Base-by-base conservation (phyloP, 1,140 invertebrate genomes). In the Aradophagus sp. region DNA sequence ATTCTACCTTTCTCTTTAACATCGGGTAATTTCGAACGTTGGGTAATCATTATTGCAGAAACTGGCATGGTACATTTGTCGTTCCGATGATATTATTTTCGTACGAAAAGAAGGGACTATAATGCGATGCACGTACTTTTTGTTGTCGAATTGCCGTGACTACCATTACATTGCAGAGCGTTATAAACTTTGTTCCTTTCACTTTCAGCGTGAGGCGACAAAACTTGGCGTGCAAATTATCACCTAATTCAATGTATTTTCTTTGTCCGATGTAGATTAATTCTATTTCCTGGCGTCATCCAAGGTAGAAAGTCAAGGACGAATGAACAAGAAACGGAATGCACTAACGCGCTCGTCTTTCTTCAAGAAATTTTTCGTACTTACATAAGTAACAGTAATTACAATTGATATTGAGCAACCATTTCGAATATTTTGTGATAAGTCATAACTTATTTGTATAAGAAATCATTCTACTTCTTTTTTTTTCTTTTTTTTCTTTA, bases 231-330 rank as follows among this genome's bases (percentile, higher is more conserved):
- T 10, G 23, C 11, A 17, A 5, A 47, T 55, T 42, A 58, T 52
- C 34, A 14, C 45, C 32, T 52, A 52, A 12, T 29, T 2, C 23
- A 19, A 12, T 35, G 13, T 23, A 36, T 48, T 68, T 53, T 58
- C 53, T 59, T 69, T 41, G 50, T 27, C 13, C 27, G 20, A 31
- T 32, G 34, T 36, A 50, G 32, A 44, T 26, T 23, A 36, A 67
- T 63, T 63, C 36, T 50, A 70, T 58, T 58, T 59, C 38, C 67
- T 70, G 52, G 13, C 35, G 26, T 35, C 15, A 52, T 23, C 38
- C 58, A 63, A 63, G 67, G 52, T 53, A 58, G 67, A 53, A 63
- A 63, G 58, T 70, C 67, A 63, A 70, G 58, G 58, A 48, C 56
- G 15, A 48, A 7, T 1, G n/a, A 42, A 34, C 12, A 11, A 41